Evolutionary conservation across 2,888 invertebrate species (phyloP), one percentile per base, ranked within the genome.

Genomic region (Marronus borbonicus): DNA sequence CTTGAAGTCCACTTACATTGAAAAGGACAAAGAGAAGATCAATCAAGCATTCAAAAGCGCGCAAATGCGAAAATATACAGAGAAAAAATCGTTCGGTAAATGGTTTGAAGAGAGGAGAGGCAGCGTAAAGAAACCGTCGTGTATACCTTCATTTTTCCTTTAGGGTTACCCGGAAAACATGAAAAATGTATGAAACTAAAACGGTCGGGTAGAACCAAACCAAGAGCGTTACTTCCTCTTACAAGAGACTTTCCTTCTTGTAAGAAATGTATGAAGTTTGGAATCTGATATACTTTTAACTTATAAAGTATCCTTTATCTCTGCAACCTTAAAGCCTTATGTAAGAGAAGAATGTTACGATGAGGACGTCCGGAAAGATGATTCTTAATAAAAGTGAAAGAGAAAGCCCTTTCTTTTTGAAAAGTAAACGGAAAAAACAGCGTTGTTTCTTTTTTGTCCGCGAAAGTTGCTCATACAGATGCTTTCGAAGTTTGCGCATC

Each of bases 251-350:
- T 49, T 68, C 44, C 20, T 58, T 39, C 76, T 76, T 68, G 66
- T 76, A 76, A 76, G 76, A 76, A 76, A 76, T 76, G 76, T 76
- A 76, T 76, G 76, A 68, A 76, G 66, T 76, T 76, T 76, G 55
- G 66, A 76, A 76, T 76, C 76, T 76, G 76, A 76, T 76, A 76
- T 76, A 55, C 68, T 68, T 76, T 68, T 76, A 76, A 66, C 76
- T 76, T 76, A 72, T 66, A 76, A 68, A 76, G 55, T 76, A 72
- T 60, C 72, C 72, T 72, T 60, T 72, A 72, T 72, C 72, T 72
- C 72, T 72, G 24, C 72, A 60, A 72, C 60, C 72, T 72, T 60
- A 72, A 10, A 55, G 72, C 60, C 52, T 60, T 72, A 72, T 60
- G 24, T 60, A 60, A 58, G 72, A 36, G 44, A 58, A 60, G 39